Conservation (phyloP, 2,113 vertebrate genomes). For the Chlamydotis undulata region DNA sequence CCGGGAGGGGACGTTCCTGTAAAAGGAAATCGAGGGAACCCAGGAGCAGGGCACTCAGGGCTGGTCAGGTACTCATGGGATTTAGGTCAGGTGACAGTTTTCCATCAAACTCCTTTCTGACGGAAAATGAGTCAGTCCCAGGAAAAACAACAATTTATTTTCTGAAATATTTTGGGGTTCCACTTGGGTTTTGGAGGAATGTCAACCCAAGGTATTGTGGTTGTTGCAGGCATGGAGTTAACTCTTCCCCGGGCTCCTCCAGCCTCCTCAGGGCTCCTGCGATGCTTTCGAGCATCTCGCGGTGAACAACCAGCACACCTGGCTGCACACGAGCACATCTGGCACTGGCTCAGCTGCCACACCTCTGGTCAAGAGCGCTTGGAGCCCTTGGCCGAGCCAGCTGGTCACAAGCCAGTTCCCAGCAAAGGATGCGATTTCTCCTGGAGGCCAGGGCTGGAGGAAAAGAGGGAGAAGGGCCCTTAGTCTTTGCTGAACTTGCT, state of each 20-base stretch:
- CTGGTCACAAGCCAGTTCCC: background rate
- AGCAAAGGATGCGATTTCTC: background rate
- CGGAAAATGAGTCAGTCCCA: background rate
- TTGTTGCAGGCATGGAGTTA: background rate
- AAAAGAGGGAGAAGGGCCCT: background rate
- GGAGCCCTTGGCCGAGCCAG: fast-evolving
- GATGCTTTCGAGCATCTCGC: fast-evolving
- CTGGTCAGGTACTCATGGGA: background rate
- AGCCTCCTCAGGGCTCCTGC: background rate
- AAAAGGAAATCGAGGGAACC: fast-evolving
- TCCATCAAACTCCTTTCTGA: background rate
- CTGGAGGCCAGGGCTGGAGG: background rate
- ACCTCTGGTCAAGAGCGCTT: fast-evolving
- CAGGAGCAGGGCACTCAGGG: fast-evolving
- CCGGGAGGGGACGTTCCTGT: background rate
- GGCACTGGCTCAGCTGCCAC: background rate
- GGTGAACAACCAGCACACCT: background rate
- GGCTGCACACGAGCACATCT: background rate
- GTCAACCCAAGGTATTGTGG: fast-evolving
- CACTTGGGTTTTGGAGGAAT: background rate
- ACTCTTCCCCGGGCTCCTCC: background rate
- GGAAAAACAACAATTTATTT: background rate
- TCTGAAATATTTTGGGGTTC: background rate
- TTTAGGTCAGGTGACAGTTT: no score
- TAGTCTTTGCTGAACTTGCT: background rate